Conservation (phyloP, 2,113 vertebrate species). For the Phylloscopus whistleri region DNA sequence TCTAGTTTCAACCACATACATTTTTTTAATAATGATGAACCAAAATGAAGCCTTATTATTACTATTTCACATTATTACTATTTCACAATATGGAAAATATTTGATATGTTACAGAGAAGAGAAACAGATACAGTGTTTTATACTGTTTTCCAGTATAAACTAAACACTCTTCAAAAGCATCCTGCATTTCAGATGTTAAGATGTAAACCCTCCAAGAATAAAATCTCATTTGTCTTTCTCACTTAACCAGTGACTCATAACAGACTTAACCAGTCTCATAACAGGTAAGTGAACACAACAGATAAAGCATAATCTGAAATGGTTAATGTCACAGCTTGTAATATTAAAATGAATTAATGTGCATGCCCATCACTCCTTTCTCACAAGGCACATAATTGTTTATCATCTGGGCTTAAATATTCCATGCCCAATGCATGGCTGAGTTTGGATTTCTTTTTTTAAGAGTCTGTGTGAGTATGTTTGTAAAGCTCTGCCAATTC, state of each 20-base stretch:
- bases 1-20: not conserved
- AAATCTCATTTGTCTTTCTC: not conserved
- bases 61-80: not conserved
- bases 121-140: not conserved
- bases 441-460: not conserved
- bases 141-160: not conserved
- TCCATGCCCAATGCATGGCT: not conserved
- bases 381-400: not conserved
- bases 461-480: no score
- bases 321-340: not conserved
- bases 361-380: not conserved
- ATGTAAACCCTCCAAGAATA: not conserved
- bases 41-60: not conserved
- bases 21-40: not conserved
- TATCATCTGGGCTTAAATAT: not conserved
- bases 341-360: not conserved
- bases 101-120: not conserved
- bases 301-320: not conserved
- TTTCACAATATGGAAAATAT: not conserved
- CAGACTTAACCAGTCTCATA: not conserved
- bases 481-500: not conserved
- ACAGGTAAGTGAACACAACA: not conserved
- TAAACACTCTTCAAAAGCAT: not conserved
- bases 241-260: not conserved
- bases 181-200: not conserved